phyloP scores from a whole-genome alignment of 2,888 invertebrate species.

The Halictus ligatus region DNA sequence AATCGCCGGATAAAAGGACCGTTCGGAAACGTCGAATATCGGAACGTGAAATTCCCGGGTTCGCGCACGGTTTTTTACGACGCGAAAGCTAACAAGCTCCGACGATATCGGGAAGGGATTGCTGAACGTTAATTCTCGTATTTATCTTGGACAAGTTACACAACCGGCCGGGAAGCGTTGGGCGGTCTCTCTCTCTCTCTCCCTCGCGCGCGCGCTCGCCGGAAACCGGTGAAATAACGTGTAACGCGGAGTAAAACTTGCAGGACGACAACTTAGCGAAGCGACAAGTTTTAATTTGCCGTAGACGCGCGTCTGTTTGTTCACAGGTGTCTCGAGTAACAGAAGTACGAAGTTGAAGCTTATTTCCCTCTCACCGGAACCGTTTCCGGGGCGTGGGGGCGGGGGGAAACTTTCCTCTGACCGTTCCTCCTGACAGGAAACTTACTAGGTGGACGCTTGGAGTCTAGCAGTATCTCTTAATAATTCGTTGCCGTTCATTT shows the following conservation, averaged over 20 bases:
- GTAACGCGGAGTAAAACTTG: constrained; percentile 27
- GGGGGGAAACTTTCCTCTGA: constrained; percentile 33
- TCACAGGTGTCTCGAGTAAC: constrained; percentile 63
- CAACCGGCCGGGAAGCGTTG: background rate
- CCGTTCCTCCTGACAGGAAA: constrained; percentile 47
- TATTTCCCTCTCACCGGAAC: constrained; percentile 47
- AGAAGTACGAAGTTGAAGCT: constrained; percentile 62
- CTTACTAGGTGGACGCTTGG: constrained; percentile 42
- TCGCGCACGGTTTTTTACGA: background rate
- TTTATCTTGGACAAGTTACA: constrained; percentile 29
- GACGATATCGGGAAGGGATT: background rate
- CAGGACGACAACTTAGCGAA: constrained; percentile 30
- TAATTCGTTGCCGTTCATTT: constrained; percentile 66
- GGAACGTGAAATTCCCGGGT: background rate
- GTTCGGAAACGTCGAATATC: background rate
- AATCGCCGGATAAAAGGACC: background rate
- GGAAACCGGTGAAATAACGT: constrained; percentile 20
- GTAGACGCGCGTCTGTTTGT: constrained; percentile 60
- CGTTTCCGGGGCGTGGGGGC: background rate
- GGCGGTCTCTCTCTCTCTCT: background rate
- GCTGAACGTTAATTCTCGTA: background rate
- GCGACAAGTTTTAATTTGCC: constrained; percentile 63
- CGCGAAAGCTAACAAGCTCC: background rate
- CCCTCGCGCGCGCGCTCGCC: background rate
- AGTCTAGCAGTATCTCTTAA: constrained; percentile 56